Base-by-base conservation (phyloP, 92 coral and sea anemone genomes). In the Blastomussa wellsi region DNA sequence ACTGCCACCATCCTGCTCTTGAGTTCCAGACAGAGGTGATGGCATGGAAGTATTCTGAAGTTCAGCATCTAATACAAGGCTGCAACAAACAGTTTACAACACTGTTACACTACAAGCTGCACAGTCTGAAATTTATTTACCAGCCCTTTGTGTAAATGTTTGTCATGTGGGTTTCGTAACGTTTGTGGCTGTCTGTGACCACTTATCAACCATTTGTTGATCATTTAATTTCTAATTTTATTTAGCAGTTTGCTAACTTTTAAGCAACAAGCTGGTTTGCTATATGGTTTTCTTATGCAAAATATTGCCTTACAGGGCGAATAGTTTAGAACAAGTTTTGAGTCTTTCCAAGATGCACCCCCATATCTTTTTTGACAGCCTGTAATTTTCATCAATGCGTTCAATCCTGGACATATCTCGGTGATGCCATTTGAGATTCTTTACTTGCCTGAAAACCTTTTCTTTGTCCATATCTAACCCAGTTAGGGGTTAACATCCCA, bases 1-100 rank as follows among this genome's bases (percentile, higher is more conserved):
- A 69, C 94, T 93, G 31, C 86, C 87, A 32, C 81, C 90, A 72
- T 79, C 88, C 24, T 80, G 84, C 69, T 74, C 81, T 47, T 85
- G 72, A 72, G 89, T 51, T 88, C 82, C 77, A 75, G 78, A 82
- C 36, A 86, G 53, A 36, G 93, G 95, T 33, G 98, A 92, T 26
- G 89, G 90, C 84, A 86, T 88, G 32, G 97, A 94, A 13, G 89
- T 69, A 81, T 88, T 86, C 52, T 82, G 78, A 64, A 92, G 82
- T 15, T 94, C 98, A 44, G 94, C 92, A 88, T 94, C 98, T 0
- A 90, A 89, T 41, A 93, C 91, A 33, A 94, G 79, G 70, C 92
- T 91, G 57, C 60, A 69, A 16, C 84, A 80, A 53, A 17, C n/a
- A 60, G 12, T 60, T 4, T 1, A 44, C 49, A 44, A 44, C 49